These are phyloP conservation scores for Erythrolamprus reginae DNA, from an alignment of 2,113 vertebrate species.

Conservation along the genomic window DNA sequence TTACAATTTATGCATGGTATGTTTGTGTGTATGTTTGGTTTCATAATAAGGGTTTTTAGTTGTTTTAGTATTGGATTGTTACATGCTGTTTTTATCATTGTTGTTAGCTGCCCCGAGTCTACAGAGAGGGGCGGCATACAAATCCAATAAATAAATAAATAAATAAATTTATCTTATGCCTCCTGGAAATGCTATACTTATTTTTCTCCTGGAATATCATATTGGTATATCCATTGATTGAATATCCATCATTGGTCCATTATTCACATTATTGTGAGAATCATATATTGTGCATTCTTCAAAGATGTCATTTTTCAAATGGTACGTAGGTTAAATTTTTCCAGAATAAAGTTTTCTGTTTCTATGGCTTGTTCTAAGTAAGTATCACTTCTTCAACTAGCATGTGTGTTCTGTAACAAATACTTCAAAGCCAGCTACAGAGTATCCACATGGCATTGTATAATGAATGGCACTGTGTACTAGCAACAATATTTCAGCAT, in stretches of 20 bases:
- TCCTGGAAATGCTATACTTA: neutral
- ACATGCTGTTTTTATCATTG: no score
- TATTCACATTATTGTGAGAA: neutral
- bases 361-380: neutral
- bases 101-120: no score
- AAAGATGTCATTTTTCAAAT: neutral
- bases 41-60: no score
- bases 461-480: neutral
- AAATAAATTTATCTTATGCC: neutral
- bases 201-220: neutral
- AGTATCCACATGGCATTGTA: neutral
- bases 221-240: no score
- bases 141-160: no score
- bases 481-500: neutral
- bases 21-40: no score
- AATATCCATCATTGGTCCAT: neutral
- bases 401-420: neutral
- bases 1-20: no score
- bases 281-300: neutral
- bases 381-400: neutral
- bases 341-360: neutral
- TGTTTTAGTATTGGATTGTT: no score
- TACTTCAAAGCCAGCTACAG: neutral
- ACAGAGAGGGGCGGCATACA: no score
- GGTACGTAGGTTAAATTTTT: neutral